Conservation (phyloP, 2,888 invertebrate species). For the Drosophila quinaria region DNA sequence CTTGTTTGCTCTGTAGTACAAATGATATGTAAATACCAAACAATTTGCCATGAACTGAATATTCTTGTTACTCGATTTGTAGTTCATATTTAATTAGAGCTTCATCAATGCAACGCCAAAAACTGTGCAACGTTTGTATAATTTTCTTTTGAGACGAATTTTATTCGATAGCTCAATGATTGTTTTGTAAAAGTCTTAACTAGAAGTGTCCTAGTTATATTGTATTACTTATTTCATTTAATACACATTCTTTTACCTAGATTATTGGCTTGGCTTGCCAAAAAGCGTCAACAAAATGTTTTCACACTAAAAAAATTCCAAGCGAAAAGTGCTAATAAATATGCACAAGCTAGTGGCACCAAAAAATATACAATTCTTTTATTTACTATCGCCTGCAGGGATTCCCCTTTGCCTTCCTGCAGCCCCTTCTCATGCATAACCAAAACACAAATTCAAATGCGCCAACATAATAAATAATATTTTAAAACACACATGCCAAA, state of each 20-base stretch:
- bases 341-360: constrained; percentile 16
- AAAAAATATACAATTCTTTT: constrained; percentile 22
- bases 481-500: constrained; percentile 35
- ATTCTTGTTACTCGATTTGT: constrained; percentile 23
- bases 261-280: constrained; percentile 1
- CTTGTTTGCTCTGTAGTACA: constrained; percentile 47
- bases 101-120: constrained; percentile 69
- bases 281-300: constrained; percentile 14
- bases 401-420: background rate
- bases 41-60: constrained; percentile 58
- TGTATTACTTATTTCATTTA: background rate
- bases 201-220: no score
- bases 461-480: constrained; percentile 51
- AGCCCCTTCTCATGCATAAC: constrained; percentile 38
- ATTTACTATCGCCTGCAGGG: constrained; percentile 18
- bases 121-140: constrained; percentile 25
- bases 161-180: constrained; percentile 1
- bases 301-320: constrained; percentile 7
- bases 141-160: background rate
- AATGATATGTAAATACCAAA: constrained; percentile 78
- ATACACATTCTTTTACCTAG: background rate
- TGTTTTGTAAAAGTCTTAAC: background rate
- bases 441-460: constrained; percentile 45
- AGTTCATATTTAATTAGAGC: constrained; percentile 62
- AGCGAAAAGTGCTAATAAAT: constrained; percentile 20